A percentile compares a stretch with the other conserved stretches of the same genome.
Evolutionary conservation across 2,888 invertebrate genomes (phyloP).

Genomic region (Sarcophaga rosellei): DNA sequence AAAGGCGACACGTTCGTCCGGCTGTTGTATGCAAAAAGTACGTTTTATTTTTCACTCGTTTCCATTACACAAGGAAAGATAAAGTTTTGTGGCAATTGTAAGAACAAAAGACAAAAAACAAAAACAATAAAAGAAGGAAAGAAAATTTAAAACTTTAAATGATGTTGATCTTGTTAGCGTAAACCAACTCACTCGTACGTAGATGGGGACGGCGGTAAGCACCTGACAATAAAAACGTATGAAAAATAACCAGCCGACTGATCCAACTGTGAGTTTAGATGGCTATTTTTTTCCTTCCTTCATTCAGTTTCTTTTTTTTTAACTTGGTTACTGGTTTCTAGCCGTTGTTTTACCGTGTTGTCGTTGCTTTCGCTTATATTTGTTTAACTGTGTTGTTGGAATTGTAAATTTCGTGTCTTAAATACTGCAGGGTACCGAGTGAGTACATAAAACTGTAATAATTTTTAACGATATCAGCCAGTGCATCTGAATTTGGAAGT

Average conservation of each 20-base stretch:
- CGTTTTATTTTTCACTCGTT: conserved; percentile 8
- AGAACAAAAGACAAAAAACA: conserved; percentile 14
- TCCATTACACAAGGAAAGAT: neutral
- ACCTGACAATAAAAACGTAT: conserved; percentile 57
- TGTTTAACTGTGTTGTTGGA: conserved; percentile 38
- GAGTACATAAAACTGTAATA: conserved; percentile 49
- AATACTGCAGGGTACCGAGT: neutral
- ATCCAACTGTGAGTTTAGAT: conserved; percentile 62
- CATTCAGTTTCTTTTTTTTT: conserved; percentile 20
- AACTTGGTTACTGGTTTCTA: conserved; percentile 16
- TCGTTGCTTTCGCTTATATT: neutral
- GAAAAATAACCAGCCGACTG: conserved; percentile 20
- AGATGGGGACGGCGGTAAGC: conserved; percentile 48
- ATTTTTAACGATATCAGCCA: conserved; percentile 58
- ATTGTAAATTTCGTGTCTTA: conserved; percentile 46
- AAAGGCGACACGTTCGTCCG: conserved; percentile 70
- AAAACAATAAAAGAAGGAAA: neutral
- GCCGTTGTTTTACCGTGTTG: neutral
- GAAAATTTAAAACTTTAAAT: conserved; percentile 37
- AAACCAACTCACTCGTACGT: conserved; percentile 52
- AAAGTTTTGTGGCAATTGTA: conserved; percentile 45
- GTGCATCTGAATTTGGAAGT: conserved; percentile 58
- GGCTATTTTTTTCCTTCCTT: conserved; percentile 53
- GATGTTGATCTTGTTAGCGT: conserved; percentile 67
- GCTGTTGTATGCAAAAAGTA: conserved; percentile 52